Evolutionary conservation across 2,888 invertebrate species (phyloP).

Genomic region (Agrochola lychnidis): DNA sequence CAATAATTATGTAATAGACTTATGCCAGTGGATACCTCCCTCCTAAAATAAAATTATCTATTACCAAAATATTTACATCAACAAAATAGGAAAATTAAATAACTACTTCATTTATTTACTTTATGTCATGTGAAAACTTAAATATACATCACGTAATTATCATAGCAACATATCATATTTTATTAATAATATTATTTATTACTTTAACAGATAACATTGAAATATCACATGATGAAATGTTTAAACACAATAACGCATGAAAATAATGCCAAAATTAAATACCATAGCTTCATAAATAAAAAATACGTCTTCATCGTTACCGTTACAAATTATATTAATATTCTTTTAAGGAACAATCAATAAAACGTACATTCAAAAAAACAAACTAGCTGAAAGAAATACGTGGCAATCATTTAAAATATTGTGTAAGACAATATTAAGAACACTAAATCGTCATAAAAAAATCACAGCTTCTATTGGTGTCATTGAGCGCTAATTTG

Average conservation of each 20-base stretch:
- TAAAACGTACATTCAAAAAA: conserved; percentile 41
- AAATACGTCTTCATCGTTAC: conserved; percentile 70
- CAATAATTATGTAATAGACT: conserved; percentile 61
- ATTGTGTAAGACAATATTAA: conserved; percentile 43
- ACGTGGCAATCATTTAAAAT: conserved; percentile 13
- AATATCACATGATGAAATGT: conserved; percentile 90
- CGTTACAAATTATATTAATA: conserved; percentile 60
- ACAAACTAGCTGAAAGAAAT: conserved; percentile 25
- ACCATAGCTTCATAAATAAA: conserved; percentile 73
- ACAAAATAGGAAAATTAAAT: conserved; percentile 77
- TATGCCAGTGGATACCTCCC: conserved; percentile 54
- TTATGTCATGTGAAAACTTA: conserved; percentile 87
- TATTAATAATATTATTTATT: conserved; percentile 81
- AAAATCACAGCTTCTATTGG: conserved; percentile 70
- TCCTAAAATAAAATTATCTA: conserved; percentile 67
- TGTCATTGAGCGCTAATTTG: conserved; percentile 56
- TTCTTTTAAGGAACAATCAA: conserved; percentile 74
- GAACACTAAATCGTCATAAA: conserved; percentile 54
- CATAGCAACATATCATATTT: conserved; percentile 81
- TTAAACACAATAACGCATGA: conserved; percentile 84
- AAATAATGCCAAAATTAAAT: conserved; percentile 83
- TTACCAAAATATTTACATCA: conserved; percentile 81
- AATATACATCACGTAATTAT: conserved; percentile 78
- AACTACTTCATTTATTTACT: conserved; percentile 70
- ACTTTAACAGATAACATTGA: conserved; percentile 89